Evolutionary conservation across 2,888 invertebrate genomes (phyloP).

Genomic region (Cyclophora albipunctata): DNA sequence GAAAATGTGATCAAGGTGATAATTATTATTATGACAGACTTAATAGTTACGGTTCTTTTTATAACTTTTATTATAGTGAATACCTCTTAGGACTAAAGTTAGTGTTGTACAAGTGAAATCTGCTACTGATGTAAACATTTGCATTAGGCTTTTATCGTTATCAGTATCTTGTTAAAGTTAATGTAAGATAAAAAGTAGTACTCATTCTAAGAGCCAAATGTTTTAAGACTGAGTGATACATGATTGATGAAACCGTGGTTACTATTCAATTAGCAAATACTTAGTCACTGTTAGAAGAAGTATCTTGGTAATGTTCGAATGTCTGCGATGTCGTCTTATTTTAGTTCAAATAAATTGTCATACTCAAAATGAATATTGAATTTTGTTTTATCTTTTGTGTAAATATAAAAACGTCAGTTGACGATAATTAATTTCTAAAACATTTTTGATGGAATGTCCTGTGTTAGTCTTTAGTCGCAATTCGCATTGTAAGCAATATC

Average conservation of each 20-base stretch:
- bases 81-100: conserved; percentile 29
- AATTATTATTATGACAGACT: conserved; percentile 45
- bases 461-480: conserved; percentile 4
- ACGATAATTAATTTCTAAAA: no score
- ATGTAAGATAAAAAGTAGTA: conserved; percentile 22
- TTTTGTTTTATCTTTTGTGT: no score
- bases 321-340: no score
- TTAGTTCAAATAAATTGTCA: no score
- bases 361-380: no score
- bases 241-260: conserved; percentile 29
- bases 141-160: conserved; percentile 17
- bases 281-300: no score
- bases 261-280: no score
- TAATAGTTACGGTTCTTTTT: conserved; percentile 41
- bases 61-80: conserved; percentile 33
- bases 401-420: no score
- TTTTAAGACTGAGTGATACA: conserved; percentile 70
- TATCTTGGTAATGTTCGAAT: no score
- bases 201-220: conserved; percentile 71
- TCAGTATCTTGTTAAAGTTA: conserved; percentile 25
- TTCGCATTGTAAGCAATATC: not conserved
- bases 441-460: conserved; percentile 7
- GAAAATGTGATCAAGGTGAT: conserved; percentile 60
- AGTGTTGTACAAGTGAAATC: conserved; percentile 30
- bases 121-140: conserved; percentile 43